phyloP scores from a whole-genome alignment of 2,113 vertebrate species.

The Micromys minutus region DNA sequence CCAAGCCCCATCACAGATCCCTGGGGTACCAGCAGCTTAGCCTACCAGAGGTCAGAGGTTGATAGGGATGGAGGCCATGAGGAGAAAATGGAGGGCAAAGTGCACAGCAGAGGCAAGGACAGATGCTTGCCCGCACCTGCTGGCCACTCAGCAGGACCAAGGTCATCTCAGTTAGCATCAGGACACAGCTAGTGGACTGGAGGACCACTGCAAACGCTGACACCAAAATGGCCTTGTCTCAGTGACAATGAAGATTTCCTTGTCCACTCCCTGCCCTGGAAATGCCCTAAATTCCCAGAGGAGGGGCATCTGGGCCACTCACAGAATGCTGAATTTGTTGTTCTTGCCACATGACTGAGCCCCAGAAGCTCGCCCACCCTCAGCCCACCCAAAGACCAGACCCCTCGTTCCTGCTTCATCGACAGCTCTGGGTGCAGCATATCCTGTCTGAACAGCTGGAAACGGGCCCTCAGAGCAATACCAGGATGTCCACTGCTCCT shows the following conservation, averaged over 20 bases:
- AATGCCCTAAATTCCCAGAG: not conserved
- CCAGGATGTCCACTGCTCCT: rapidly evolving
- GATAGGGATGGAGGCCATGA: not conserved
- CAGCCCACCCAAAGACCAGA: not conserved
- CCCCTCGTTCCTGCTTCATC: not conserved
- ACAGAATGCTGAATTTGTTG: not conserved
- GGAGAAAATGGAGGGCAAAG: not conserved
- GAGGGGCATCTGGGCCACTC: not conserved
- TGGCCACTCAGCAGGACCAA: not conserved
- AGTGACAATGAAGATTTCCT: rapidly evolving
- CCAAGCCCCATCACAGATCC: not conserved
- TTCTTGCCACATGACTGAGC: rapidly evolving
- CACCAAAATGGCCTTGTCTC: not conserved
- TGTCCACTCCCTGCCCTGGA: not conserved
- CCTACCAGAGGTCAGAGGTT: not conserved
- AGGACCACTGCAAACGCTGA: not conserved
- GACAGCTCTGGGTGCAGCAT: not conserved
- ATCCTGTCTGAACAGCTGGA: not conserved
- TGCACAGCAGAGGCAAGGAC: not conserved
- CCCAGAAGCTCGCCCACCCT: rapidly evolving
- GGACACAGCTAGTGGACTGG: rapidly evolving
- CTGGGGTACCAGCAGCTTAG: not conserved
- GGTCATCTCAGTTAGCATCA: not conserved
- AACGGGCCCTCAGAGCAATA: not conserved
- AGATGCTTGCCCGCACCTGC: not conserved